Evolutionary conservation across 1,140 invertebrate species (phyloP), one percentile per base, ranked within the genome.

Genomic region (Dreissena polymorpha): DNA sequence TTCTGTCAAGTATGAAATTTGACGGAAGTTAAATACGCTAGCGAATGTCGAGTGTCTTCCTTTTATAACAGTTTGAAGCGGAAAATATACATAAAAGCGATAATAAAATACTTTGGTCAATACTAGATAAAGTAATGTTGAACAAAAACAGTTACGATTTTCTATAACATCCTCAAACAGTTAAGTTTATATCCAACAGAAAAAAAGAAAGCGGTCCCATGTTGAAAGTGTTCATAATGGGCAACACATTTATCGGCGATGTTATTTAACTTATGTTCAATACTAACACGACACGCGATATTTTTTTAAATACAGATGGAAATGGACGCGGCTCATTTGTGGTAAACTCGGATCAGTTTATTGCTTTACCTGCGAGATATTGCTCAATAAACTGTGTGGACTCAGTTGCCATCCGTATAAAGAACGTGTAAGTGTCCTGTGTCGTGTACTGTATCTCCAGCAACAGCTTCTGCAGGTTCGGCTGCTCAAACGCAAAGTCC

Each of bases 391-490:
- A 39, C 39, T 39, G 3, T 39, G 39, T 68, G 18, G 76, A 77
- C 12, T 55, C 74, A 13, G 69, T 67, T 0, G 64, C 83, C 69
- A 85, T 72, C 60, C 80, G 63, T 14, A 85, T 72, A 49, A 85
- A 85, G 76, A 85, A 85, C 6, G 39, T 21, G 51, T 78, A 85
- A 5, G 53, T 85, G 18, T 85, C 76, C 18, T 85, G 70, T 21
- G 16, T 39, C 2, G 83, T 71, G 50, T 79, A 67, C 6, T 53
- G 7, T 10, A 85, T 71, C 64, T 85, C 83, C 3, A 55, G 51
- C 51, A 85, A 39, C 10, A 85, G 71, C 63, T 85, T 85, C 60
- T 85, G 57, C 16, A 85, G 67, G 60, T 85, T 85, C 23, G 71
- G 75, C 27, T 85, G 76, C 29, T 85, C 83, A 0, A 74, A 50